Base-by-base conservation (phyloP, 2,888 invertebrate genomes). In the Metellina segmentata region DNA sequence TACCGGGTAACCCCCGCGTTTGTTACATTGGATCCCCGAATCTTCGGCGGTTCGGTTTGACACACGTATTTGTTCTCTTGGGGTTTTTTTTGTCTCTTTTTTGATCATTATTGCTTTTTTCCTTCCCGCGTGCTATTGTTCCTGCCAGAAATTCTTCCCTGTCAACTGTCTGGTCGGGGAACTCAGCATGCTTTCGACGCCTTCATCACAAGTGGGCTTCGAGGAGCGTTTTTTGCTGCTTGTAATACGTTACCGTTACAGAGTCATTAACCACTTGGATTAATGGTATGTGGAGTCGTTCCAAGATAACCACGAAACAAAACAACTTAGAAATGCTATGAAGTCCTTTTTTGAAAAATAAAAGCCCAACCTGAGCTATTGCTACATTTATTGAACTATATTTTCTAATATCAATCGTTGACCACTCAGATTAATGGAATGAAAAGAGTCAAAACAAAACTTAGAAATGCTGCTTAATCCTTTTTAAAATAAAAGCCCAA, bases 51-150 rank as follows among this genome's bases (percentile, higher is more conserved):
- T 72, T 72, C n/a, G 20, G 70, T 69, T 71, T 89, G 89, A 89
- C 89, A 82, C 53, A 77, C 82, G 89, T 82, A 83, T 89, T 89
- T 89, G 89, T 89, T 83, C 83, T 70, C 72, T n/a, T n/a, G n/a
- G n/a, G 6, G 52, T 52, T 34, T 89, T 7, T 19, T 88, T 81
- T 85, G 6, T 81, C 75, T 81, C 20, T 81, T 81, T 81, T 81
- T 69, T 71, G 77, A 88, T 81, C 71, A 74, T 81, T 88, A 72
- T 61, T 74, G 19, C 74, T 88, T 88, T 52, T 88, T 74, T 69
- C 69, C 71, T 70, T 19, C 69, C 69, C 52, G 16, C 53, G 48
- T 19, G 69, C 70, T n/a, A 78, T 86, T 77, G 77, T 86, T 86
- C 72, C 70, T 51, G 49, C n/a, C 70, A 20, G 78, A 74, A 82